Conservation (phyloP, 92 coral and sea anemone species). For the Galaxea fascicularis region DNA sequence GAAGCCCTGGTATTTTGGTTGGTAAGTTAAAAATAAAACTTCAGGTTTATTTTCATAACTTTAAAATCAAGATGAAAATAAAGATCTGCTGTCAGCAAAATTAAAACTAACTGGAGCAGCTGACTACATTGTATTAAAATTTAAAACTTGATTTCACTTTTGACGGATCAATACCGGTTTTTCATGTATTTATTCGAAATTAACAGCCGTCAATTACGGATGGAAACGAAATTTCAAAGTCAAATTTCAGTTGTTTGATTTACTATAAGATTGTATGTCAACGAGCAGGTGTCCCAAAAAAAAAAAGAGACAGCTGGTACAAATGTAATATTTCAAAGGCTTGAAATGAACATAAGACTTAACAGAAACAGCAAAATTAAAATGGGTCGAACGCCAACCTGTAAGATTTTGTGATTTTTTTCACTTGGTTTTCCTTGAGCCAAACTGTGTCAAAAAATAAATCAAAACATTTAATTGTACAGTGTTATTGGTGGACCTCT, state of each 20-base stretch:
- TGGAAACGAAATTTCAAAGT: constrained; percentile 23
- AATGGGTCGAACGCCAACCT: background rate
- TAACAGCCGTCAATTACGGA: constrained; percentile 10
- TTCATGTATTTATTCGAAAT: constrained; percentile 18
- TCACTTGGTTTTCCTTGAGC: background rate
- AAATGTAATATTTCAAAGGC: no score
- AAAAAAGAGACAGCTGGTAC: no score
- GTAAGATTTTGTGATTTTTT: background rate
- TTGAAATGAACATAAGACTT: constrained; percentile 1
- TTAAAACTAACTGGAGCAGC: constrained; percentile 3
- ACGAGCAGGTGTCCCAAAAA: constrained; percentile 23
- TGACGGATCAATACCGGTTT: background rate
- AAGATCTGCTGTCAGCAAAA: no score
- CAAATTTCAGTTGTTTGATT: constrained; percentile 26
- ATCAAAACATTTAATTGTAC: no score
- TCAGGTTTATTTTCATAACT: background rate
- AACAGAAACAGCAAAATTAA: background rate
- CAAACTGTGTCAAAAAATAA: no score
- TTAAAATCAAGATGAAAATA: no score
- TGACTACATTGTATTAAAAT: background rate
- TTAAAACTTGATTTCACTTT: background rate
- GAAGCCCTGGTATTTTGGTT: constrained; percentile 98
- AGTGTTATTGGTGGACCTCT: no score
- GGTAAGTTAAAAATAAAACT: constrained; percentile 65
- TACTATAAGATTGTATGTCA: background rate